These are phyloP conservation scores for Rhegmatorhina hoffmannsi DNA, from an alignment of 2,113 vertebrate genomes.

Conservation along the genomic window DNA sequence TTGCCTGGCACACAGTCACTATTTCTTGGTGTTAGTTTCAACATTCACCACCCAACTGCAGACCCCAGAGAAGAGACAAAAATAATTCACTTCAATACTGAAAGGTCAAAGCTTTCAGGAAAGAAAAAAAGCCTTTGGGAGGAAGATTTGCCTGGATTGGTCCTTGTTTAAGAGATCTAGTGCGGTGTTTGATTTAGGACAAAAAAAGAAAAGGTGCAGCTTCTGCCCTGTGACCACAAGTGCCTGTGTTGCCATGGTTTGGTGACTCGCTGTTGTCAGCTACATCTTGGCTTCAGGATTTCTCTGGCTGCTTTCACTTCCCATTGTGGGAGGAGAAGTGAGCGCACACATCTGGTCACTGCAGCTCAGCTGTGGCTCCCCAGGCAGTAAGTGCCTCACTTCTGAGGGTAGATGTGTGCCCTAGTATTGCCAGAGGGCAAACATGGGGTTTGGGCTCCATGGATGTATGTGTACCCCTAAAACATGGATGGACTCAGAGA, in stretches of 20 bases:
- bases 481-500: not conserved
- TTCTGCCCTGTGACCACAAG: not conserved
- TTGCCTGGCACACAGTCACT: not conserved
- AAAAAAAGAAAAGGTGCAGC: not conserved
- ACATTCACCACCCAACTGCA: fast-evolving
- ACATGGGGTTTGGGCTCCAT: not conserved
- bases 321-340: not conserved
- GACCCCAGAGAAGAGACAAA: not conserved
- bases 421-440: not conserved
- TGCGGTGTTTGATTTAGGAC: not conserved
- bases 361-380: not conserved
- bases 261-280: fast-evolving
- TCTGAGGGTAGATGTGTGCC: not conserved
- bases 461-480: not conserved
- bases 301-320: constrained; percentile 28
- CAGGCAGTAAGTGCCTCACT: not conserved
- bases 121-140: not conserved
- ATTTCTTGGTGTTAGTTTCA: not conserved
- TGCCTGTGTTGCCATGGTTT: not conserved
- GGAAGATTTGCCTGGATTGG: not conserved
- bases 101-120: not conserved
- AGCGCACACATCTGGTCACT: not conserved
- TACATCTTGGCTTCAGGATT: not conserved
- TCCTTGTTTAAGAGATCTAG: not conserved
- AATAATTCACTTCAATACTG: not conserved